A percentile compares a stretch with the other conserved stretches of the same genome.
These are phyloP conservation scores for Microcebus murinus DNA, from an alignment of 2,113 vertebrate genomes.

Conservation along the genomic window DNA sequence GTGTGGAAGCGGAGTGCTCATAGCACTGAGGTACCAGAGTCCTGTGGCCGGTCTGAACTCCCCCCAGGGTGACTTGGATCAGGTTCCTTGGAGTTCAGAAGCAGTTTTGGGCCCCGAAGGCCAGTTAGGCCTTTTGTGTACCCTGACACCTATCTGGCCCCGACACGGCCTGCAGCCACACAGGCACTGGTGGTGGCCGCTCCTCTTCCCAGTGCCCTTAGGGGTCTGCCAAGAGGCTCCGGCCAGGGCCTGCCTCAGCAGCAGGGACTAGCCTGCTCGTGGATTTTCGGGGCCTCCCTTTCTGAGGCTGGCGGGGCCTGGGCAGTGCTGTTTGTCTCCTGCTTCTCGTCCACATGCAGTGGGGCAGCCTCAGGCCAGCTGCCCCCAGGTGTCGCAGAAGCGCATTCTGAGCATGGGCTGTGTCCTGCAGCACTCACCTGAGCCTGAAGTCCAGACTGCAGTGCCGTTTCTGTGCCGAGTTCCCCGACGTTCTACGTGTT, in stretches of 20 bases:
- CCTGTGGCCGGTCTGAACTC: neutral
- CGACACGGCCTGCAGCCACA: neutral
- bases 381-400: no score
- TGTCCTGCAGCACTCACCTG: neutral
- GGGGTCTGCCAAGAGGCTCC: neutral
- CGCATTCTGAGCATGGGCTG: rapidly evolving
- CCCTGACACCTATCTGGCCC: neutral
- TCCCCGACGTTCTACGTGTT: neutral
- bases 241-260: neutral
- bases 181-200: neutral
- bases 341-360: neutral
- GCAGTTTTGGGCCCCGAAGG: neutral
- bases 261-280: neutral
- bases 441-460: neutral
- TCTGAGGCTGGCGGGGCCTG: no score
- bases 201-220: neutral
- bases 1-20: neutral
- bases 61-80: neutral
- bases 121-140: neutral
- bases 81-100: neutral
- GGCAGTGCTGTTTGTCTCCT: neutral
- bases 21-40: no score
- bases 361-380: neutral
- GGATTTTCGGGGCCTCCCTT: neutral
- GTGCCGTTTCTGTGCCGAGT: neutral